Conservation (phyloP, 2,888 invertebrate species). For the Oligia fasciuncula region DNA sequence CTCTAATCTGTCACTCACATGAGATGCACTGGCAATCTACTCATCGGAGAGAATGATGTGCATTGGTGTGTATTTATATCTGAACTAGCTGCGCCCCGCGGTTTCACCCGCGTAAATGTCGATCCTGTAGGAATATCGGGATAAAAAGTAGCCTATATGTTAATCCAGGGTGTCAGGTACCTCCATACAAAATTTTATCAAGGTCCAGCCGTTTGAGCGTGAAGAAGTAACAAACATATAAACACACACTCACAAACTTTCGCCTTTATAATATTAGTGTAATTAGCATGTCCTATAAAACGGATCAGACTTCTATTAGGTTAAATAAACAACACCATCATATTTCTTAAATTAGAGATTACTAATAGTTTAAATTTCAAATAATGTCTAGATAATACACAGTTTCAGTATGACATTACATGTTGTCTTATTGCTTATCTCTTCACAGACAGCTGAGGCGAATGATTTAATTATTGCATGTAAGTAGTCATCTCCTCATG, state of each 20-base stretch:
- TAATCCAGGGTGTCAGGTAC: no score
- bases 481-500: constrained; percentile 19
- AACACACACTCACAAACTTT: no score
- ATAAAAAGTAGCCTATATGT: no score
- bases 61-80: constrained; percentile 16
- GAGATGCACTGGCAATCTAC: background rate
- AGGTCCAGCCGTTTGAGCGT: no score
- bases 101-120: no score
- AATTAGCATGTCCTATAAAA: constrained; percentile 34
- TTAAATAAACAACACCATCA: constrained; percentile 27
- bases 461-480: constrained; percentile 42
- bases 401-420: background rate
- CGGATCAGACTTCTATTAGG: constrained; percentile 9
- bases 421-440: constrained; percentile 24
- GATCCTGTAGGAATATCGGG: no score
- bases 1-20: background rate
- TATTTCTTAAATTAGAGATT: constrained; percentile 22
- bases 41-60: background rate
- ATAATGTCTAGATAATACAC: constrained; percentile 3
- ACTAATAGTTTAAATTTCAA: constrained; percentile 11
- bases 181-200: no score
- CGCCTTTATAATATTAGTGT: no score
- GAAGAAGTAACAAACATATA: no score
- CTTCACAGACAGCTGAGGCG: constrained; percentile 1
- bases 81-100: background rate